Evolutionary conservation across 2,797 vertebrate species (phyloP).

Genomic region (Bradypodion ventrale): DNA sequence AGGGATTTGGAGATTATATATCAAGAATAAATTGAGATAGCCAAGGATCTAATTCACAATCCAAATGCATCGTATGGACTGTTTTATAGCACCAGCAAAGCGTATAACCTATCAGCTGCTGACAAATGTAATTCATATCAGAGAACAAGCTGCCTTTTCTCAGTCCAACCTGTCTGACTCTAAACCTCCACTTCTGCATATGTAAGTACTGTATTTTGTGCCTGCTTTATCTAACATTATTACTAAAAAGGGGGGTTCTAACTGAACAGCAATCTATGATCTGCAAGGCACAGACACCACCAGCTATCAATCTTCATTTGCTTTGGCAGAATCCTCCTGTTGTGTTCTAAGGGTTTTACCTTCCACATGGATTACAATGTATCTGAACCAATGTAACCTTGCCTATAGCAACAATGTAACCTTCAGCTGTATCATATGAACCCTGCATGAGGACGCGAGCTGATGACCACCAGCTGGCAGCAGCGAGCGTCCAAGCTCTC

Average conservation of each 20-base stretch:
- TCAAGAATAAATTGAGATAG: conserved; percentile 29
- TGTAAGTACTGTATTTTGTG: conserved; percentile 15
- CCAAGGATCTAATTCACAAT: conserved; percentile 7
- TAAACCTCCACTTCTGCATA: conserved; percentile 1
- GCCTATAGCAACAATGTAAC: too few relatives aligned
- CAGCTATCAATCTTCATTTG: neutral
- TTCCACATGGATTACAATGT: too few relatives aligned
- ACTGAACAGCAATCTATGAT: neutral
- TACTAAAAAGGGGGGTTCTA: neutral
- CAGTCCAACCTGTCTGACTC: neutral
- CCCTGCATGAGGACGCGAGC: too few relatives aligned
- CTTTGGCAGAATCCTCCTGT: neutral
- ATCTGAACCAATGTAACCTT: too few relatives aligned
- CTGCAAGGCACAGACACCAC: neutral
- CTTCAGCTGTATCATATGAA: too few relatives aligned
- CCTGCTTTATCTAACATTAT: neutral
- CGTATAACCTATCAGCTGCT: neutral
- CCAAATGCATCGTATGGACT: conserved; percentile 13
- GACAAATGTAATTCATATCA: conserved; percentile 17
- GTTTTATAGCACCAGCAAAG: conserved; percentile 29
- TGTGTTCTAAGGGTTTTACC: too few relatives aligned
- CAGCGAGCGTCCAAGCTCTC: too few relatives aligned
- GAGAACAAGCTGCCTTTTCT: neutral
- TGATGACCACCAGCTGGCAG: too few relatives aligned
- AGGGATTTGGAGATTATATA: conserved; percentile 19